A percentile compares a stretch with the other conserved stretches of the same genome.
Evolutionary conservation across 2,888 invertebrate genomes (phyloP).

Genomic region (Strigamia maritima): DNA sequence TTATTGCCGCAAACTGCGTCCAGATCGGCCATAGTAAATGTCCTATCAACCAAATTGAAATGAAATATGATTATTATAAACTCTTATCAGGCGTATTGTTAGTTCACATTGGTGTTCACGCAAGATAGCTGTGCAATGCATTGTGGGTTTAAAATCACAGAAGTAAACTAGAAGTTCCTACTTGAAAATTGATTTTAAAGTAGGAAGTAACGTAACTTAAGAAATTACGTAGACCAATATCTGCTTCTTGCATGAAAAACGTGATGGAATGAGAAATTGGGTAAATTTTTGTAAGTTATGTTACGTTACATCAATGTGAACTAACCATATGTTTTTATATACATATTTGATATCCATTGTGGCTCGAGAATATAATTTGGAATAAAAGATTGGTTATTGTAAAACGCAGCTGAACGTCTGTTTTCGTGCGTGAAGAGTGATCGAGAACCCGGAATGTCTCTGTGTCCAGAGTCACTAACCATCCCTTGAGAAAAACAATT

Average conservation of each 20-base stretch:
- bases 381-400: not conserved
- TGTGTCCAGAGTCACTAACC: not conserved
- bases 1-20: constrained; percentile 63
- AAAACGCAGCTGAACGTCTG: not conserved
- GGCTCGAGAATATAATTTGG: not conserved
- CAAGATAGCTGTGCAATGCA: too few relatives aligned
- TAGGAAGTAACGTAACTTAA: too few relatives aligned
- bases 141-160: too few relatives aligned
- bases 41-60: not conserved
- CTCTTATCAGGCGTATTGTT: not conserved
- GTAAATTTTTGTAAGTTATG: too few relatives aligned
- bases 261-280: too few relatives aligned
- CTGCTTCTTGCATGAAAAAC: too few relatives aligned
- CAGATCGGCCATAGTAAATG: constrained; percentile 52
- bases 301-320: too few relatives aligned
- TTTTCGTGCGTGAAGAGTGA: not conserved
- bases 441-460: not conserved
- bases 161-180: too few relatives aligned
- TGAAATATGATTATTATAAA: not conserved
- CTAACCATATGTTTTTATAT: too few relatives aligned
- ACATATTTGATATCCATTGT: not conserved
- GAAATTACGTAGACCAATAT: too few relatives aligned
- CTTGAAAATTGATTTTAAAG: too few relatives aligned
- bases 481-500: not conserved
- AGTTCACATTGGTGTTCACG: too few relatives aligned